Conservation (phyloP, 2,797 vertebrate species). For the Diceros bicornis region DNA sequence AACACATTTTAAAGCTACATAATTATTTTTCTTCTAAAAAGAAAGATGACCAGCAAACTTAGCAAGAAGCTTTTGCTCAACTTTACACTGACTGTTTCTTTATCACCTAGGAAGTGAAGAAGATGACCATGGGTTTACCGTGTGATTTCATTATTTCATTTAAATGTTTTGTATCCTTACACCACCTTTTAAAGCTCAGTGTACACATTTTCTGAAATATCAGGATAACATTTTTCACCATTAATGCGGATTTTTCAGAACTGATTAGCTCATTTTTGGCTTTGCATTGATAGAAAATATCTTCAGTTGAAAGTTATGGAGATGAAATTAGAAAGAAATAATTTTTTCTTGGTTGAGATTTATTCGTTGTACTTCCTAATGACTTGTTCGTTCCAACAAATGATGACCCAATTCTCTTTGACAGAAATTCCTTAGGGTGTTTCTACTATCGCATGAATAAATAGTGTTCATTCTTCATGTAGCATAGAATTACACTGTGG, state of each 20-base stretch:
- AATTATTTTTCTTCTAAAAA: conserved; percentile 1
- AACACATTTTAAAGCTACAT: background rate
- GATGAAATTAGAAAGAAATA: conserved; percentile 41
- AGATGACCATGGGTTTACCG: background rate
- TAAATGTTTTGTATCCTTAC: background rate
- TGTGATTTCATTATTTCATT: background rate
- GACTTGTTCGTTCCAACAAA: conserved; percentile 69
- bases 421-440: conserved; percentile 73
- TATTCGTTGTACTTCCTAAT: conserved; percentile 61
- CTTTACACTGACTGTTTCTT: background rate
- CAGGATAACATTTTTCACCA: background rate
- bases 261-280: background rate
- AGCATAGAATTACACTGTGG: conserved; percentile 66
- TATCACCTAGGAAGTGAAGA: background rate
- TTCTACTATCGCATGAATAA: conserved; percentile 80
- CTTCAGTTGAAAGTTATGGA: background rate
- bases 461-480: conserved; percentile 79
- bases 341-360: conserved; percentile 57
- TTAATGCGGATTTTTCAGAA: background rate
- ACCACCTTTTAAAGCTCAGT: background rate
- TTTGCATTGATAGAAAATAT: conserved; percentile 44
- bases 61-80: background rate
- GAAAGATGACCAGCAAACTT: background rate
- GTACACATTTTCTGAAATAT: background rate
- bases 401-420: conserved; percentile 76